These are phyloP conservation scores for Corydoras maculifer DNA, from an alignment of 2,113 vertebrate genomes.

Conservation along the genomic window DNA sequence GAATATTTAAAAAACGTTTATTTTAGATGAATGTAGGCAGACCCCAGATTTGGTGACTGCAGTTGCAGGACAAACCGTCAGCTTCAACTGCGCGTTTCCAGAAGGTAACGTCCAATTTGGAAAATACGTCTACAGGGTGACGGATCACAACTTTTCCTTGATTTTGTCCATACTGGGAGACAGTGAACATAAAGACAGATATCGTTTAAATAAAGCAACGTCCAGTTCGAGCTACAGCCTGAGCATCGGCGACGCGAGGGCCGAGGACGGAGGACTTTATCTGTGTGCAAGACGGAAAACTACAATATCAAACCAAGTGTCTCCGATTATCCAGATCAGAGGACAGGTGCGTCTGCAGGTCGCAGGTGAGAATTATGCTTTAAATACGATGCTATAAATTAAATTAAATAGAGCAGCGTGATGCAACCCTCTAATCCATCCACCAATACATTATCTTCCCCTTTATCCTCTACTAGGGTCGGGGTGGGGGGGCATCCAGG, in stretches of 20 bases:
- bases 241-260: background rate
- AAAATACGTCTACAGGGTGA: slow-evolving; percentile 18
- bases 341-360: slow-evolving; percentile 27
- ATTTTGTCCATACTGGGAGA: background rate
- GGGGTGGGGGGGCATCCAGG: too few relatives aligned
- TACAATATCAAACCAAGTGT: accelerated
- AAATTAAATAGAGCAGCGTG: too few relatives aligned
- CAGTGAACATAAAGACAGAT: background rate
- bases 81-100: slow-evolving; percentile 29
- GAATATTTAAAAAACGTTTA: too few relatives aligned
- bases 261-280: slow-evolving; percentile 28
- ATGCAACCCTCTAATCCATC: too few relatives aligned
- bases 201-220: background rate
- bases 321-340: background rate
- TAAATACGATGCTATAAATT: background rate
- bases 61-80: slow-evolving; percentile 8
- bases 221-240: background rate
- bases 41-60: background rate
- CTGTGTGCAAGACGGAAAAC: slow-evolving; percentile 9
- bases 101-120: accelerated
- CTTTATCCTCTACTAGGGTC: too few relatives aligned
- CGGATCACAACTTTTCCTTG: background rate
- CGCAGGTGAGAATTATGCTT: slow-evolving; percentile 16
- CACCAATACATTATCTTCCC: too few relatives aligned
- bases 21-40: background rate